Base-by-base conservation (phyloP, 2,797 vertebrate species). In the Denticeps clupeoides region DNA sequence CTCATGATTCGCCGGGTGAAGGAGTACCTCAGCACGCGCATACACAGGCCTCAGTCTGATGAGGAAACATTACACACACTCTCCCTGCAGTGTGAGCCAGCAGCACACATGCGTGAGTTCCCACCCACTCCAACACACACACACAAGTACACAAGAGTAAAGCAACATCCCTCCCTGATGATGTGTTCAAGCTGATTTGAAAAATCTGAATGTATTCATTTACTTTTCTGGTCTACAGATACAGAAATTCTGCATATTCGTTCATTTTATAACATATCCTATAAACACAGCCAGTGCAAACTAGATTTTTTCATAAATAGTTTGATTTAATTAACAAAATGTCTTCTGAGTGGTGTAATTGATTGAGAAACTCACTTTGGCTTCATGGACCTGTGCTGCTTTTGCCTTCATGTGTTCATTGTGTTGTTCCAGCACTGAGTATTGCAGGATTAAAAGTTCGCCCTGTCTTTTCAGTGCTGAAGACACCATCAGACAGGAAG, bases 1-100 rank as follows among this genome's bases (percentile, higher is more conserved):
- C 87, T 95, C 74, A 99, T 99, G 95, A 90, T 91, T 63, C 79
- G 94, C 40, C 91, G 91, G 57, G 95, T 99, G 37, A 93, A 92
- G 31, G 95, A 99, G 67, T 98, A 97, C 71, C 84, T 99, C 63
- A 88, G 89, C 53, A 84, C 90, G 59, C 80, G 94, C 55, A 84
- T 88, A 56, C 78, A 93, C 32, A 91, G 18, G 15, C 15, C 1
- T 15, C 33, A 98, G 64, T 92, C 85, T 44, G 89, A 91, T 23
- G 95, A 99, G 71, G 95, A 99, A 61, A 87, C 81, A 23, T 87
- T 99, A 15, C 95, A 97, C 68, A 86, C 86, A 0, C 65, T 96
- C 1, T 99, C 95, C 0, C 50, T 94, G 50, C 91, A 93, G 74
- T 97, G 94, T 41, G 95, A 98, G 56, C 89, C 93, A 26, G 86